Evolutionary conservation across 1,140 invertebrate species (phyloP).

Genomic region (Zaprionus inermis): DNA sequence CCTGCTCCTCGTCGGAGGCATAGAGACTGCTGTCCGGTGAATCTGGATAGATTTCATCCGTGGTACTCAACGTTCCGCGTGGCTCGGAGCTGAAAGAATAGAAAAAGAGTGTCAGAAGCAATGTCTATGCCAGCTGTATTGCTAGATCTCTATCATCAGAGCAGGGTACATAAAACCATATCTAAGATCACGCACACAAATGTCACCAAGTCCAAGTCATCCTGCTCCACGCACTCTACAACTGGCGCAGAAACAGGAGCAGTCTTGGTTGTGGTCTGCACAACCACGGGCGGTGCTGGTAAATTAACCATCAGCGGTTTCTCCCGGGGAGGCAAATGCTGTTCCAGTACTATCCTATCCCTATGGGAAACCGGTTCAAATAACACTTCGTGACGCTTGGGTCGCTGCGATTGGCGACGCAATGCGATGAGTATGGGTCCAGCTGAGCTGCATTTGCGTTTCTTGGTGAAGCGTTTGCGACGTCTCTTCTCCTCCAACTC

Average conservation of each 20-base stretch:
- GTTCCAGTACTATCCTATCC: conserved; percentile 55
- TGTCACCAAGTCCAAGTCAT: conserved; percentile 32
- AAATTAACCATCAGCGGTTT: conserved; percentile 58
- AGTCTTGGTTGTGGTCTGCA: neutral
- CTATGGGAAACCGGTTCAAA: conserved; percentile 59
- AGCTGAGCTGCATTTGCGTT: conserved; percentile 79
- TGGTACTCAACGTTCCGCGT: conserved; percentile 75
- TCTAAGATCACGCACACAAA: conserved; percentile 64
- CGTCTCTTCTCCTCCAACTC: conserved; percentile 79
- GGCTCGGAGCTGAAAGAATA: conserved; percentile 76
- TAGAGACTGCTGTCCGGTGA: conserved; percentile 83
- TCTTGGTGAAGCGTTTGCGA: conserved; percentile 78
- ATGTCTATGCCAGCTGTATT: too few relatives aligned
- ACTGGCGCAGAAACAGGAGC: neutral
- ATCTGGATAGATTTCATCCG: conserved; percentile 81
- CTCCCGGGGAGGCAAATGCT: conserved; percentile 58
- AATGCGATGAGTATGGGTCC: conserved; percentile 74
- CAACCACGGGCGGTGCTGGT: conserved; percentile 15
- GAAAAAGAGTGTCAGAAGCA: neutral
- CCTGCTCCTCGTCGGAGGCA: conserved; percentile 94
- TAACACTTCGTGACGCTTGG: conserved; percentile 34
- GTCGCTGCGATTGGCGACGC: conserved; percentile 58
- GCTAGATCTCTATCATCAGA: too few relatives aligned
- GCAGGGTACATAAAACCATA: neutral
- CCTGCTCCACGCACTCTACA: conserved; percentile 15